A percentile compares a stretch with the other conserved stretches of the same genome.
Conservation (phyloP, 2,113 vertebrate species). For the Thryonomys swinderianus region DNA sequence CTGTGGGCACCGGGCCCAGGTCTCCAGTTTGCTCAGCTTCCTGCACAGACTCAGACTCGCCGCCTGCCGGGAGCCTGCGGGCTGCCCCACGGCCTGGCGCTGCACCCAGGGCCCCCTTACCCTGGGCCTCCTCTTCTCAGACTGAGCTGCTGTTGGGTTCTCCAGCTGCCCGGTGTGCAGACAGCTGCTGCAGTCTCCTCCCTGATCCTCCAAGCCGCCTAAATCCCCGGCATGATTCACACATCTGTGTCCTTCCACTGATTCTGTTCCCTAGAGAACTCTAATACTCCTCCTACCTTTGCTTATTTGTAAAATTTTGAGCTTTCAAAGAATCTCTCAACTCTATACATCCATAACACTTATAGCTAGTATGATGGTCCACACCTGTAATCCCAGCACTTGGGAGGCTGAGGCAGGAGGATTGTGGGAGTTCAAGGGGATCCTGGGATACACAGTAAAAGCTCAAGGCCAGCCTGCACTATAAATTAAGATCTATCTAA, state of each 20-base stretch:
- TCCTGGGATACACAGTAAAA: too few species aligned
- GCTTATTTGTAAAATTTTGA: background rate
- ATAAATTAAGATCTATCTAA: background rate
- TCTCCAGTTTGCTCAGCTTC: background rate
- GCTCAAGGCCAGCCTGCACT: background rate
- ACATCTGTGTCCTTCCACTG: background rate
- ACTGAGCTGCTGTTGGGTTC: background rate
- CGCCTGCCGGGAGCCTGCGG: background rate
- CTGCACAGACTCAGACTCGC: too few species aligned
- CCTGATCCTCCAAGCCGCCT: background rate
- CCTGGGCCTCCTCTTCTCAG: background rate
- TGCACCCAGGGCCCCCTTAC: fast-evolving
- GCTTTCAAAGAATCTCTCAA: background rate
- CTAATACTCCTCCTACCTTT: background rate
- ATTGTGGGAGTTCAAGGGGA: background rate
- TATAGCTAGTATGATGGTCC: background rate
- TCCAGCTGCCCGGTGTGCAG: background rate
- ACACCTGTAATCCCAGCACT: background rate
- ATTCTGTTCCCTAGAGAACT: background rate
- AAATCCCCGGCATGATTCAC: too few species aligned
- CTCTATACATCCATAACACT: background rate
- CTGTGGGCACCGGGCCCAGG: background rate
- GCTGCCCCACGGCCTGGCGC: background rate
- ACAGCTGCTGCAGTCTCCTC: background rate
- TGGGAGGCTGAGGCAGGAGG: background rate